Evolutionary conservation across 2,888 invertebrate species (phyloP), one percentile per base, ranked within the genome.

Genomic region (Patella pellucida): DNA sequence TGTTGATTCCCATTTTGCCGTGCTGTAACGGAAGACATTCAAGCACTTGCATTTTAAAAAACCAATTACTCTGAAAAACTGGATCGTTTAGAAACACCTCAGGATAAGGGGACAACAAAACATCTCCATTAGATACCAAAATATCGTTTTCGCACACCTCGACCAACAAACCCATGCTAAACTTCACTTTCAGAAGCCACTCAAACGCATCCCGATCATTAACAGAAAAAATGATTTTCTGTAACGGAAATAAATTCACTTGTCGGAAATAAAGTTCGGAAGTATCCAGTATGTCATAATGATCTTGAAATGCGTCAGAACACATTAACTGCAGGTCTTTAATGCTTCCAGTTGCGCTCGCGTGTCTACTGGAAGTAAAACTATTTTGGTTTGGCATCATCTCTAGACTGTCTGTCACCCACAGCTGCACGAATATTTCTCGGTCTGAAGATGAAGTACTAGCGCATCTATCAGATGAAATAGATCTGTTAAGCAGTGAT

Each of bases 1-100:
- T 87, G 19, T 81, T 81, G 7, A 78, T 77, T 9, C 85, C 82
- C 41, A 88, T 77, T 15, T 83, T 54, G 2, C 87, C 88, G 52
- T 86, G 84, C 50, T 85, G 78, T 50, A 88, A 78, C 11, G 88
- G 88, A 23, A 83, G 82, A 78, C 86, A 87, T 74, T 87, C 87
- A 14, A 86, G 79, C 0, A 85, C 82, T 78, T 80, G 82, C 70
- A 87, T 84, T 54, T 85, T 81, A 75, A 81, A 83, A 79, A 82
- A 88, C 81, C 83, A 86, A 3, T 78, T 68, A 31, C 76, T 52
- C 31, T 85, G 81, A 75, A 87, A 87, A 52, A 76, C 73, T 62
- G 77, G 68, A 76, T 87, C 85, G 54, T 85, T 76, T 3, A 84
- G 75, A 76, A 85, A 85, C 0, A 75, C 72, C 9, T 80, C 75